phyloP scores from a whole-genome alignment of 2,797 vertebrate species.

The Malurus splendens region DNA sequence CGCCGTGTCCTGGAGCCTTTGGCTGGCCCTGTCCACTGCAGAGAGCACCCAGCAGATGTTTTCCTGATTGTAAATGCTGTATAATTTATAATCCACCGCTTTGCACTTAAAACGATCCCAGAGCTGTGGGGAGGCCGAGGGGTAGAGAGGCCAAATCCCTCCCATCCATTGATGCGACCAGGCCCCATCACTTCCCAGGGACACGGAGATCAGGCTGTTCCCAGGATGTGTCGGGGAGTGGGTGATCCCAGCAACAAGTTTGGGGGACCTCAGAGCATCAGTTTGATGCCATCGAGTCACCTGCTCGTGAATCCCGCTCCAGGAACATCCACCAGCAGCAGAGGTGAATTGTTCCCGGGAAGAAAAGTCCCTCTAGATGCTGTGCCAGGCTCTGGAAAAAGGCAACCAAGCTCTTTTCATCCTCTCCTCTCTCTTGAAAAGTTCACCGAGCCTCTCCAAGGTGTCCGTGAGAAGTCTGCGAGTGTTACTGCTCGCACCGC shows the following conservation, averaged over 20 bases:
- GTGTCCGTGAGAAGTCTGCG: background rate
- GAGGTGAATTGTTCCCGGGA: background rate
- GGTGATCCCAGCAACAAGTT: background rate
- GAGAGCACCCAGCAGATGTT: constrained; percentile 69
- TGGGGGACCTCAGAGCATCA: background rate
- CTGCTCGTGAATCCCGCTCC: background rate
- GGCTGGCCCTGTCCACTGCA: constrained; percentile 63
- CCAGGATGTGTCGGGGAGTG: background rate
- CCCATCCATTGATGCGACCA: background rate
- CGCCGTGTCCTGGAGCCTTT: constrained; percentile 63
- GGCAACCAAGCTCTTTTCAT: background rate
- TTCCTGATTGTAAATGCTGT: constrained; percentile 62
- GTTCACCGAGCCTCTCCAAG: background rate
- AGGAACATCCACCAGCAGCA: background rate
- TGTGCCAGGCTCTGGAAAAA: background rate
- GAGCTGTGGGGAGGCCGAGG: background rate
- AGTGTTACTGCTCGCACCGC: background rate
- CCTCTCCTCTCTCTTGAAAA: background rate
- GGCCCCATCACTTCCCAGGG: background rate
- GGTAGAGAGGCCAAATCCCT: constrained; percentile 15
- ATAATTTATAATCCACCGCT: constrained; percentile 61
- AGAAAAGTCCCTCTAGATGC: background rate
- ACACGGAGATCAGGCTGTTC: background rate
- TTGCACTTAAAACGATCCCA: constrained; percentile 39
- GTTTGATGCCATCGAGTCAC: background rate